Evolutionary conservation across 1,140 invertebrate species (phyloP).

Genomic region (Trachymyrmex cornetzi): DNA sequence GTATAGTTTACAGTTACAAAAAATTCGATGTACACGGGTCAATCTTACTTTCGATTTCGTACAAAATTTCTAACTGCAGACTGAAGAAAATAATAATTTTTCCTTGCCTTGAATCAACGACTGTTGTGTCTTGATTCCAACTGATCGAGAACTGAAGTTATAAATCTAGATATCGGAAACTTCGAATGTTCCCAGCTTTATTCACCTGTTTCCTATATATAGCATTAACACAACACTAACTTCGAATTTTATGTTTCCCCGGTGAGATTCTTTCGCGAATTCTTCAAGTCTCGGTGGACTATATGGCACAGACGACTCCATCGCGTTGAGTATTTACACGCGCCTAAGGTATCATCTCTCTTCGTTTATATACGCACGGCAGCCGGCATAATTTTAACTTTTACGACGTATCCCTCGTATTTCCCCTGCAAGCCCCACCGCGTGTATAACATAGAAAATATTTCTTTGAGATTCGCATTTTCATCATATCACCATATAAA

Average conservation of each 20-base stretch:
- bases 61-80: neutral
- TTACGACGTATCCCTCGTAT: slow-evolving; percentile 52
- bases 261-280: slow-evolving; percentile 61
- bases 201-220: neutral
- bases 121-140: neutral
- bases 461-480: slow-evolving; percentile 38
- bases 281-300: slow-evolving; percentile 51
- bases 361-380: slow-evolving; percentile 33
- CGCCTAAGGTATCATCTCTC: slow-evolving; percentile 59
- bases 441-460: slow-evolving; percentile 16
- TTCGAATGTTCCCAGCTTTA: neutral
- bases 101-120: neutral
- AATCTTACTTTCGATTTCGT: neutral
- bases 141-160: neutral
- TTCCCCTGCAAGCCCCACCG: neutral
- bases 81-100: neutral
- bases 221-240: slow-evolving; percentile 7
- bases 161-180: neutral
- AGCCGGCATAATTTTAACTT: slow-evolving; percentile 68
- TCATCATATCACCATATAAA: neutral
- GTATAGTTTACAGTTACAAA: neutral
- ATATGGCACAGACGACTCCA: slow-evolving; percentile 18
- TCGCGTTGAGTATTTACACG: slow-evolving; percentile 66
- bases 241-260: slow-evolving; percentile 39
- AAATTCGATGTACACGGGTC: neutral